phyloP scores from a whole-genome alignment of 2,113 vertebrate species.

The Acrocephalus arundinaceus region DNA sequence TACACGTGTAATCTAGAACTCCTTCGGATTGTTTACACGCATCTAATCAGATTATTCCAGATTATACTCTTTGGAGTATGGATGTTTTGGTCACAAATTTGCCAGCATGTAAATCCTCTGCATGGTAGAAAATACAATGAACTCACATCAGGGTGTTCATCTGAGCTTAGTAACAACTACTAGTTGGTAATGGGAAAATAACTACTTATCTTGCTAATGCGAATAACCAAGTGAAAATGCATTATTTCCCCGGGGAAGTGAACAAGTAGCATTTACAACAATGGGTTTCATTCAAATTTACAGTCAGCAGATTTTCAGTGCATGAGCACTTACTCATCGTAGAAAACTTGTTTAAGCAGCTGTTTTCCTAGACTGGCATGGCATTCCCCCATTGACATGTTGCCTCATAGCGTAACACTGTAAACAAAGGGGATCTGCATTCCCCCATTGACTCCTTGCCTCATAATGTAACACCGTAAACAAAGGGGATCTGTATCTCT shows the following conservation, averaged over 20 bases:
- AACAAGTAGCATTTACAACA: background rate
- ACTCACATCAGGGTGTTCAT: background rate
- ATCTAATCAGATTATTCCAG: background rate
- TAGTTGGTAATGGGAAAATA: background rate
- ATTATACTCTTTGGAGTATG: background rate
- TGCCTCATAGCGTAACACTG: background rate
- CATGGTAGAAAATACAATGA: background rate
- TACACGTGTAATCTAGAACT: background rate
- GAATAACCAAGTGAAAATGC: background rate
- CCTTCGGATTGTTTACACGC: background rate
- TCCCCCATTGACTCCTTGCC: rapidly evolving
- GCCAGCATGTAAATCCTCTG: background rate
- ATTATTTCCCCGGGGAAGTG: background rate
- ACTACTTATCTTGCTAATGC: background rate
- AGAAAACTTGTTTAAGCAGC: background rate
- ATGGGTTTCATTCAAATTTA: background rate
- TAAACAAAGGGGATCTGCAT: background rate
- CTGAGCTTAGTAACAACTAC: background rate
- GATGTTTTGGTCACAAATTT: background rate
- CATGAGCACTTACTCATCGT: background rate
- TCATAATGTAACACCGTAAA: background rate
- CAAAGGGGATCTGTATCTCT: background rate
- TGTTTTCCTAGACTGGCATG: background rate
- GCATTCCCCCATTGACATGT: rapidly evolving
- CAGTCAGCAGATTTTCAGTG: background rate